A percentile compares a stretch with the other conserved stretches of the same genome.
These are phyloP conservation scores for Chanos chanos DNA, from an alignment of 2,797 vertebrate genomes.

Conservation along the genomic window DNA sequence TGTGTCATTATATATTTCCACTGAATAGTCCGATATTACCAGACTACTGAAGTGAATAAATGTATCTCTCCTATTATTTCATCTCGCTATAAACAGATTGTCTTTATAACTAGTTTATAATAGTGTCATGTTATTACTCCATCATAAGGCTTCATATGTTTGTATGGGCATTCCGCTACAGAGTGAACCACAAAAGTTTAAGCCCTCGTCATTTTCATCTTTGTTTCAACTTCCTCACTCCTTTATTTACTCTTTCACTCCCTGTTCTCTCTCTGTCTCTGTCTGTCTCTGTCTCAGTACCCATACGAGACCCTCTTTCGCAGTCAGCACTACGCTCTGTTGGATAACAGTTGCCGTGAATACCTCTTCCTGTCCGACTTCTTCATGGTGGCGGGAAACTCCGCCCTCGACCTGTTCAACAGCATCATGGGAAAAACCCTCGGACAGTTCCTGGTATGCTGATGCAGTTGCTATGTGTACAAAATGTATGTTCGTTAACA, in stretches of 20 bases:
- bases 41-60: too few species aligned
- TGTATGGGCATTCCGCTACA: too few species aligned
- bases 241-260: neutral
- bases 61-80: neutral
- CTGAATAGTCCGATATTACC: too few species aligned
- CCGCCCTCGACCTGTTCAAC: slow-evolving; percentile 86
- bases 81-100: too few species aligned
- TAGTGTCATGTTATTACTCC: too few species aligned
- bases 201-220: too few species aligned
- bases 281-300: slow-evolving; percentile 64
- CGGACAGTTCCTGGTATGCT: slow-evolving; percentile 80
- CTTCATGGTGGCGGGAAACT: slow-evolving; percentile 82
- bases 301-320: slow-evolving; percentile 90
- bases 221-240: too few species aligned
- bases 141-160: too few species aligned
- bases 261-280: neutral
- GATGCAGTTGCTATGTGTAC: neutral
- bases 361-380: slow-evolving; percentile 89
- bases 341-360: slow-evolving; percentile 90
- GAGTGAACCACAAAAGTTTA: too few species aligned
- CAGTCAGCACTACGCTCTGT: slow-evolving; percentile 89
- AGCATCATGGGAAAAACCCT: slow-evolving; percentile 88
- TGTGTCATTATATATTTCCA: too few species aligned
- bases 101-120: too few species aligned
- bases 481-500: too few species aligned